Base-by-base conservation (phyloP, 2,888 invertebrate species). In the Anagyrus pseudococci region DNA sequence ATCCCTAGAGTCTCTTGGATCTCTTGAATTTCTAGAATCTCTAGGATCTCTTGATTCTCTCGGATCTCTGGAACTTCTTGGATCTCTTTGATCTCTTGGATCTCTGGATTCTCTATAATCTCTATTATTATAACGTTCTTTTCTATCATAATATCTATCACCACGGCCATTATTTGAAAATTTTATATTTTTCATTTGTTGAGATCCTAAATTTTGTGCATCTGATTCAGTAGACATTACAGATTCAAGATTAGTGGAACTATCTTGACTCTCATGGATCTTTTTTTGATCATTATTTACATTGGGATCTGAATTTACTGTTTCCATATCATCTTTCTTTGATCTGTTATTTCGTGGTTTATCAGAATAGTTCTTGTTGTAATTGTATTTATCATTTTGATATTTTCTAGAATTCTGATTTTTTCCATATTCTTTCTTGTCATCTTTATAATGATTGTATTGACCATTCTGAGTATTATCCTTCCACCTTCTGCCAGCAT, bases 341-440 rank as follows among this genome's bases (percentile, higher is more conserved):
- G 17, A 40, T 8, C 23, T 43, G 65, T 46, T 68, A 10, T 49
- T 59, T 17, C 41, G 19, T 23, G 37, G n/a, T 62, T 62, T 64
- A 1, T 66, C 58, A 52, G 25, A 10, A 53, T 20, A 63, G 23
- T 65, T 60, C 49, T 57, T 73, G 26, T 67, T 68, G 33, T 67
- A 63, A 23, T 49, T 63, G 44, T 71, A 73, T 46, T 67, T 69
- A 46, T 73, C 70, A 49, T 70, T 75, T 20, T 71, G 70, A 67
- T 70, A 73, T 70, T 68, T 76, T 20, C 71, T 69, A 43, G 70
- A 68, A 64, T 73, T 20, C 58, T 44, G 37, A 58, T 62, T 19
- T 67, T 62, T 68, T 22, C 64, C 70, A 59, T 69, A 70, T n/a
- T 66, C 66, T 23, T 69, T 69, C 10, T 49, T 49, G 29, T 66